Conservation (phyloP, 2,113 vertebrate species). For the Myxocyprinus asiaticus region DNA sequence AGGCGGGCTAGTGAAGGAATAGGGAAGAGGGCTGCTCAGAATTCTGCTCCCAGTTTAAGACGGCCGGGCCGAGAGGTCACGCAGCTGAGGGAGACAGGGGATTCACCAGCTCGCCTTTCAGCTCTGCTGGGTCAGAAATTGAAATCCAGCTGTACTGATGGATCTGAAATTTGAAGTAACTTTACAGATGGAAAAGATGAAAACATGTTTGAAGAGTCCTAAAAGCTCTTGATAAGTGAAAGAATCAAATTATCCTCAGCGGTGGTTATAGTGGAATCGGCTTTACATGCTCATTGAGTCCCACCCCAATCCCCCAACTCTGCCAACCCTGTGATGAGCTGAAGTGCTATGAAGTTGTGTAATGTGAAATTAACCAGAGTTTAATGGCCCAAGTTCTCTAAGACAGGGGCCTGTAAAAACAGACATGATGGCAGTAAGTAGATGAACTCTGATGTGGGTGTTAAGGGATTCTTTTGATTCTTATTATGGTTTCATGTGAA, state of each 20-base stretch:
- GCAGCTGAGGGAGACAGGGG: constrained; percentile 1
- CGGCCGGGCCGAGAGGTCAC: constrained; percentile 2
- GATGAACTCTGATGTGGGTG: constrained; percentile 25
- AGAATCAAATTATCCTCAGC: constrained; percentile 55
- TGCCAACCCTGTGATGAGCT: constrained; percentile 8
- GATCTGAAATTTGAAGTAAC: constrained; percentile 60
- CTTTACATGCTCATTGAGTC: constrained; percentile 49
- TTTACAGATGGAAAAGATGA: constrained; percentile 60
- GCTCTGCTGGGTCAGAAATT: constrained; percentile 57
- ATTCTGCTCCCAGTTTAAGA: constrained; percentile 28
- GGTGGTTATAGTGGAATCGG: constrained; percentile 40
- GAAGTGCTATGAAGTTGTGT: constrained; percentile 50
- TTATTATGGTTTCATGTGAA: constrained; percentile 2
- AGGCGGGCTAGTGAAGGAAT: too few species aligned
- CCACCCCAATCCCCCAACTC: neutral
- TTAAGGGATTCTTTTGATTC: neutral
- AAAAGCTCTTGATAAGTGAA: constrained; percentile 54
- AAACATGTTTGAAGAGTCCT: constrained; percentile 56
- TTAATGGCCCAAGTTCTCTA: constrained; percentile 46
- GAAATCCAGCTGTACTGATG: constrained; percentile 55
- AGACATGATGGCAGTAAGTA: constrained; percentile 19
- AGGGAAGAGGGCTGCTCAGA: neutral
- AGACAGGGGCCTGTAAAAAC: constrained; percentile 30
- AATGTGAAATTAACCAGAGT: constrained; percentile 54
- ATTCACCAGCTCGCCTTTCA: constrained; percentile 49